A percentile compares a stretch with the other conserved stretches of the same genome.
These are phyloP conservation scores for Pedicia rivosa DNA, from an alignment of 2,888 invertebrate species.

Conservation along the genomic window DNA sequence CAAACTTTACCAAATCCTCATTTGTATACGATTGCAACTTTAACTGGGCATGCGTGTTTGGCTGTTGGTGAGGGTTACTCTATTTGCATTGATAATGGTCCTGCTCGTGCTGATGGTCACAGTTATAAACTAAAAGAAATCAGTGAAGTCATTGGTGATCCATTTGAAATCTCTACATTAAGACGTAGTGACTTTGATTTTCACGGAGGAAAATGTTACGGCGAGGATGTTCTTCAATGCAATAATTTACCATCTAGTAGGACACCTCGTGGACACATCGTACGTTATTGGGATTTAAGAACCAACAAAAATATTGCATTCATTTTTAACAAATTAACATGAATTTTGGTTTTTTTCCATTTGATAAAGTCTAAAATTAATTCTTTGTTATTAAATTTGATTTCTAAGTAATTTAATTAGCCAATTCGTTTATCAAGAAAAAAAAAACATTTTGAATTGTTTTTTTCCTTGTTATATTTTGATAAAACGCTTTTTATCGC, in stretches of 20 bases:
- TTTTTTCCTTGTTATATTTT: no score
- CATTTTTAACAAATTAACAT: no score
- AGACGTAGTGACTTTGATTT: slow-evolving; percentile 56
- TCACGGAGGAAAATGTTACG: slow-evolving; percentile 52
- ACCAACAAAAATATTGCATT: neutral
- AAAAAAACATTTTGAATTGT: no score
- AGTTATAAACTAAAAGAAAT: slow-evolving; percentile 25
- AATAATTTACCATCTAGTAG: slow-evolving; percentile 48
- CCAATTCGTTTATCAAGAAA: no score
- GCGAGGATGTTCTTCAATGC: slow-evolving; percentile 73
- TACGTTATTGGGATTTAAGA: slow-evolving; percentile 33
- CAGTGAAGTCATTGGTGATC: slow-evolving; percentile 38
- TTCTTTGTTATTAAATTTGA: no score
- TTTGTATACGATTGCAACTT: slow-evolving; percentile 78
- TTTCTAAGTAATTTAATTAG: no score
- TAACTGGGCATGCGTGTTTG: slow-evolving; percentile 70
- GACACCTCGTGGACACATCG: slow-evolving; percentile 66
- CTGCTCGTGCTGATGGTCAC: slow-evolving; percentile 38
- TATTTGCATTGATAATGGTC: slow-evolving; percentile 64
- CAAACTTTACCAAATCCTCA: slow-evolving; percentile 55
- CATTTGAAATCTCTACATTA: slow-evolving; percentile 63
- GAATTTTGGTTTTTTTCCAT: no score
- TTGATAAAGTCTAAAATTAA: no score
- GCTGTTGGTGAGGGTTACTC: slow-evolving; percentile 55
- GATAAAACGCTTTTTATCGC: no score